Base-by-base conservation (phyloP, 2,888 invertebrate genomes). In the Ochropacha duplaris region DNA sequence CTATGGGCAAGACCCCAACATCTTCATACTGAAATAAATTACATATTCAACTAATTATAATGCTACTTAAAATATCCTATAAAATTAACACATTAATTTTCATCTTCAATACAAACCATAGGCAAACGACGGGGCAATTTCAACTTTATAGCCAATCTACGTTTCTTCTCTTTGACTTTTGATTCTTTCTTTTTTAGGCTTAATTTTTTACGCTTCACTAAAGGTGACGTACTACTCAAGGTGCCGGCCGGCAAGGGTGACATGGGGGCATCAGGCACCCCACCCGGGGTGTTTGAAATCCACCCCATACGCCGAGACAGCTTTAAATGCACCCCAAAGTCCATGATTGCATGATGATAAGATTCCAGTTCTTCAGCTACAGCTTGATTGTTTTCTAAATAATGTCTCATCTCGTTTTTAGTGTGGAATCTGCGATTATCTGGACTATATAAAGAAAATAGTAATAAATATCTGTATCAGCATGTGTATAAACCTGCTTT, bases 301-400 rank as follows among this genome's bases (percentile, higher is more conserved):
- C 93, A 93, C 16, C 93, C 92, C 77, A 93, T 83, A 0, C 90
- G 83, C 0, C 92, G 74, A 0, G 93, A 76, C 22, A 91, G 69
- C 66, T 93, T 93, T 52, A 92, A 68, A 64, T 93, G 93, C 0
- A 88, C 84, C 0, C 92, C 90, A 54, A 93, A 93, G 66, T 93
- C 93, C 49, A 86, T 66, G 1, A 93, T 74, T 0, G 83, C 87
- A 14, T 72, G 55, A 49, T 87, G 84, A 61, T 83, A 89, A 0
- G 69, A 63, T n/a, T 70, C 76, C 1, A 86, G 57, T 0, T 64
- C 52, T 0, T 74, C 19, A 8, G 31, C 51, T 3, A 31, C 72
- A 9, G 80, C 76, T 0, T 77, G 65, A 3, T 72, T 72, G 50
- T 75, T 76, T 54, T 87, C 88, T 0, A 93, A 64, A 57, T 81